Evolutionary conservation across 2,797 vertebrate genomes (phyloP), one percentile per base, ranked within the genome.

Genomic region (Pteropus rufus): DNA sequence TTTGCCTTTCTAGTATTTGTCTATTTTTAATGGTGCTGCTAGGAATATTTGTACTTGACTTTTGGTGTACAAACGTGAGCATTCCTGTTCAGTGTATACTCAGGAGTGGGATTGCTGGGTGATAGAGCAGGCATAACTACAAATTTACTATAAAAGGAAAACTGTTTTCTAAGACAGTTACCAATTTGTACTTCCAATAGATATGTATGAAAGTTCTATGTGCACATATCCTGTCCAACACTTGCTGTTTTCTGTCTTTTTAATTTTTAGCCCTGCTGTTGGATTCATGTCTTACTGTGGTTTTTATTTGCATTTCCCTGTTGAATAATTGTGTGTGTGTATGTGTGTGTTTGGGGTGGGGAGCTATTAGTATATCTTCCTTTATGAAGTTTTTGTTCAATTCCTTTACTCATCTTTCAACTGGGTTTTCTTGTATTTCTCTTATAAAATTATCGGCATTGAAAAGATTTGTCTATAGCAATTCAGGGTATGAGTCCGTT

Each of bases 321-420:
- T 29, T 77, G 82, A 83, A 5, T 89, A 31, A 49, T 24, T 29
- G 46, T n/a, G 52, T 12, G 24, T 77, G 52, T 24, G n/a, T n/a
- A 39, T 8, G 12, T 77, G 52, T 14, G 12, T 49, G n/a, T 29
- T n/a, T n/a, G 64, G 3, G 18, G 67, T 34, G 39, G 18, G 52
- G n/a, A 7, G 7, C 19, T 81, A 21, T 84, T 86, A 86, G 69
- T 18, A 60, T 89, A 23, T 83, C 80, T 90, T 75, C 29, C 21
- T 67, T 80, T 64, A 12, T 84, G 49, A 94, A 84, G 36, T n/a
- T 81, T 93, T 67, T 56, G 31, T 84, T 79, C 24, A 36, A 0
- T 67, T 95, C 29, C 34, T 93, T 86, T 73, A 79, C n/a, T 91
- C 11, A 19, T 89, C 39, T 89, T 91, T 92, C 31, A 92, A 5